Conservation (phyloP, 2,113 vertebrate species). For the Sisor rabdophorus region DNA sequence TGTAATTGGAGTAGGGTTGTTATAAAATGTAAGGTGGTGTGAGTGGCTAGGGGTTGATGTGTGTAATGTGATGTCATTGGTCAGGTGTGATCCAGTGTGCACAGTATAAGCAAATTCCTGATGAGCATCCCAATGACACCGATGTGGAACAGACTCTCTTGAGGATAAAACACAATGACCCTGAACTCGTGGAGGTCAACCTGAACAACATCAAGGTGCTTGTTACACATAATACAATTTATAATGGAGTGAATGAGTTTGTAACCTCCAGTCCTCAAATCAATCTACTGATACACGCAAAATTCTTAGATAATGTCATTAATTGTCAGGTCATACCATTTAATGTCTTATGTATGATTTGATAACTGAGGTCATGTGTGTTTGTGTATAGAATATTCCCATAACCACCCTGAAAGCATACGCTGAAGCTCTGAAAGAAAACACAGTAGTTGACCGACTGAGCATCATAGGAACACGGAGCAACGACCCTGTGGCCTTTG, state of each 20-base stretch:
- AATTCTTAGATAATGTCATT: no score
- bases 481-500: conserved; percentile 89
- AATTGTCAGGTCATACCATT: no score
- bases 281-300: no score
- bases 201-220: conserved; percentile 95
- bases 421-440: conserved; percentile 83
- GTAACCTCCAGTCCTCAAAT: no score
- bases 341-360: background rate
- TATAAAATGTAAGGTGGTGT: no score
- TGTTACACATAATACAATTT: background rate
- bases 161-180: conserved; percentile 84
- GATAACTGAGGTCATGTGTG: background rate
- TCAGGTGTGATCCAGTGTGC: conserved; percentile 95
- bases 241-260: no score
- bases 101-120: conserved; percentile 91
- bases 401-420: conserved; percentile 86
- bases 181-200: conserved; percentile 89
- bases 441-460: conserved; percentile 85
- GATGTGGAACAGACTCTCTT: conserved; percentile 88
- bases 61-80: conserved; percentile 11
- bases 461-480: conserved; percentile 95
- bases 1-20: no score
- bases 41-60: background rate
- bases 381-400: conserved; percentile 83
- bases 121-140: conserved; percentile 91